Evolutionary conservation across 2,888 invertebrate genomes (phyloP).

Genomic region (Drosophila robusta): DNA sequence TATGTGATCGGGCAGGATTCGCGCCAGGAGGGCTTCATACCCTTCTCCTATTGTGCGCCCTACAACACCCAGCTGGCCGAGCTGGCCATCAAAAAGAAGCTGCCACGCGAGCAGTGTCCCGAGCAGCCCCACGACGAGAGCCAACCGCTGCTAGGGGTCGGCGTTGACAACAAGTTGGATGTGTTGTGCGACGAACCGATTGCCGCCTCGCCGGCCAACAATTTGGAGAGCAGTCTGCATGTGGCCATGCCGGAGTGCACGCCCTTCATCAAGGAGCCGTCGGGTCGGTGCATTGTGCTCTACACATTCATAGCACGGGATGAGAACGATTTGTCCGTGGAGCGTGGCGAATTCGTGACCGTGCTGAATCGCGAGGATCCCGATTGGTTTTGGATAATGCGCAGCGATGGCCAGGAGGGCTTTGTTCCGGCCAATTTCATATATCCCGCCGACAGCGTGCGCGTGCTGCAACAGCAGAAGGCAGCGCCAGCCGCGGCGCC

Average conservation of each 20-base stretch:
- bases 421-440: slow-evolving; percentile 98
- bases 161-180: slow-evolving; percentile 71
- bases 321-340: slow-evolving; percentile 97
- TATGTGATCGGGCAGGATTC: slow-evolving; percentile 97
- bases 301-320: slow-evolving; percentile 97
- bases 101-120: slow-evolving; percentile 88
- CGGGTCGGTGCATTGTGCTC: slow-evolving; percentile 95
- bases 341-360: slow-evolving; percentile 97
- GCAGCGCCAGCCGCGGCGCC: slow-evolving; percentile 44
- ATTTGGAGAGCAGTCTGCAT: slow-evolving; percentile 81
- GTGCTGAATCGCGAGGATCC: slow-evolving; percentile 97
- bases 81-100: slow-evolving; percentile 93
- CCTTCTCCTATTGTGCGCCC: slow-evolving; percentile 96
- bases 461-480: slow-evolving; percentile 66
- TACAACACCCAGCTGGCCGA: slow-evolving; percentile 91
- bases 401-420: slow-evolving; percentile 96
- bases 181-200: slow-evolving; percentile 80
- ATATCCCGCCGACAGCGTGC: slow-evolving; percentile 93
- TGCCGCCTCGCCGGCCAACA: slow-evolving; percentile 69
- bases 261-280: slow-evolving; percentile 92
- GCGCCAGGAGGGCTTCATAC: slow-evolving; percentile 96
- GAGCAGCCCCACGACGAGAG: slow-evolving; percentile 72
- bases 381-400: slow-evolving; percentile 98
- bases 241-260: slow-evolving; percentile 87
- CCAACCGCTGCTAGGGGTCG: slow-evolving; percentile 68